Evolutionary conservation across 2,888 invertebrate species (phyloP).

Genomic region (Athrips mouffetella): DNA sequence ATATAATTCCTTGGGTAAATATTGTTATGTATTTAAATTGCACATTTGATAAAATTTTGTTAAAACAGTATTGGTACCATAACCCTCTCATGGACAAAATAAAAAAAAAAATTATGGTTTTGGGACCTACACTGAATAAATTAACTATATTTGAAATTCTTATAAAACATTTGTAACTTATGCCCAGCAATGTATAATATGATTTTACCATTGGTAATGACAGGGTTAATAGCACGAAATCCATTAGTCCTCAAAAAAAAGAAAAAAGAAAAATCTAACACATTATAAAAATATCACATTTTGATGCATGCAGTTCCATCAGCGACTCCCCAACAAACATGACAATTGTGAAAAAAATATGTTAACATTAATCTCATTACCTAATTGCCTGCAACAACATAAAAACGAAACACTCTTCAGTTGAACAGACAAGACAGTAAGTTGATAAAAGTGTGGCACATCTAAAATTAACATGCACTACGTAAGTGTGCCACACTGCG

Average conservation of each 20-base stretch:
- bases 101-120: no score
- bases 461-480: conserved; percentile 62
- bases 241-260: neutral
- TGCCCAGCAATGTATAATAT: no score
- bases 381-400: conserved; percentile 45
- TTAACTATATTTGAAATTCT: neutral
- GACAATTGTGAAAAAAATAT: conserved; percentile 32
- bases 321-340: conserved; percentile 43
- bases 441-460: conserved; percentile 51
- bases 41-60: no score
- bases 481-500: conserved; percentile 49
- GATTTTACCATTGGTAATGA: no score
- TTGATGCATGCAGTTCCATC: conserved; percentile 69
- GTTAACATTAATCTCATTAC: conserved; percentile 38
- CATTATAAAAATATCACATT: conserved; percentile 62
- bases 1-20: conserved; percentile 42
- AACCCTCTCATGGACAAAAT: no score
- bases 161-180: no score
- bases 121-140: conserved; percentile 16
- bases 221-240: neutral
- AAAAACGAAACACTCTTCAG: conserved; percentile 58
- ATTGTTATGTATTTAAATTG: conserved; percentile 19
- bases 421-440: conserved; percentile 54
- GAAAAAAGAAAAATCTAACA: conserved; percentile 2
- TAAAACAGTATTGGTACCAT: no score